A percentile compares a stretch with the other conserved stretches of the same genome.
These are phyloP conservation scores for Phataginus tricuspis DNA, from an alignment of 2,797 vertebrate species.

Conservation along the genomic window DNA sequence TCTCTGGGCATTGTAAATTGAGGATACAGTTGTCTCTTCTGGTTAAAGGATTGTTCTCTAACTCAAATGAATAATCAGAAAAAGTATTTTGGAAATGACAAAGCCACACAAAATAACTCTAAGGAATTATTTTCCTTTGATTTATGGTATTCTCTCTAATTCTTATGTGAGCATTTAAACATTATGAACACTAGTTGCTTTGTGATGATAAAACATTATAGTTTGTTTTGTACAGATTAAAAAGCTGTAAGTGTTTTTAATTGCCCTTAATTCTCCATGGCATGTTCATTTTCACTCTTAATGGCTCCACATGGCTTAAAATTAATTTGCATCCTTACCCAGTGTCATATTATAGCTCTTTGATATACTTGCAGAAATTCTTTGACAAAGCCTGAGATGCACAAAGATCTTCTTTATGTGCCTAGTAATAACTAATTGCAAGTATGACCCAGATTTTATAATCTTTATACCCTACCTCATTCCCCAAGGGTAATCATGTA, in stretches of 20 bases:
- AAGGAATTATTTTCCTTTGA: slow-evolving; percentile 55
- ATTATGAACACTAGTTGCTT: slow-evolving; percentile 55
- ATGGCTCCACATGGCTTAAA: slow-evolving; percentile 57
- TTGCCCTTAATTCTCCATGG: slow-evolving; percentile 58
- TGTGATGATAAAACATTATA: slow-evolving; percentile 64
- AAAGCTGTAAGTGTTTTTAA: slow-evolving; percentile 69
- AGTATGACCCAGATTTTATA: slow-evolving; percentile 54
- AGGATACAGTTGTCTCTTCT: background rate
- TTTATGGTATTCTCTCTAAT: slow-evolving; percentile 50
- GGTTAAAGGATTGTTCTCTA: background rate
- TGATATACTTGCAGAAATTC: slow-evolving; percentile 50
- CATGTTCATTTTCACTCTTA: slow-evolving; percentile 66
- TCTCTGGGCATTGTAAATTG: background rate
- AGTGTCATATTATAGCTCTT: slow-evolving; percentile 51
- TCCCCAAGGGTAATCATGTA: slow-evolving; percentile 24
- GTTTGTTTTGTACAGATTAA: slow-evolving; percentile 58
- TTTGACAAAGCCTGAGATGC: slow-evolving; percentile 62
- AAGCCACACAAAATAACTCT: background rate
- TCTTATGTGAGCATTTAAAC: slow-evolving; percentile 58
- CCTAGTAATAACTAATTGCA: slow-evolving; percentile 65
- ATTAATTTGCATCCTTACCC: slow-evolving; percentile 62
- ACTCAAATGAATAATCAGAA: background rate
- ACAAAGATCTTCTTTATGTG: slow-evolving; percentile 61
- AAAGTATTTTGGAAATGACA: slow-evolving; percentile 44
- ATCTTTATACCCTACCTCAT: slow-evolving; percentile 52